Base-by-base conservation (phyloP, 2,113 vertebrate species). In the Anser brachyrhynchus region DNA sequence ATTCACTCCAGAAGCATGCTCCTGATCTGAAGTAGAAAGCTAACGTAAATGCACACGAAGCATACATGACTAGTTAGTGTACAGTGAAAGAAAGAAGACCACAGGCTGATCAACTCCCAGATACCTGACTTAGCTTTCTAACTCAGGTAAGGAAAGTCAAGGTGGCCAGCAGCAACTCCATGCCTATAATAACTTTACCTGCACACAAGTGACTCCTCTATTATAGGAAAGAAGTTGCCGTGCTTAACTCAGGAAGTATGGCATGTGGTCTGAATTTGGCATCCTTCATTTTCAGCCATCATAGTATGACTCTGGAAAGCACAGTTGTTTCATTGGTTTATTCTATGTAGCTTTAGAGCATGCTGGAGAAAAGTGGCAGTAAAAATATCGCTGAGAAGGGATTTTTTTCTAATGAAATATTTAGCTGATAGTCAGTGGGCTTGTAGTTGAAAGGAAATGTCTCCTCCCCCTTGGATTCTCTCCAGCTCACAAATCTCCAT, bases 401-500 rank as follows among this genome's bases (percentile, higher is more conserved):
- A 59, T 66, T 82, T 90, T 91, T 65, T 87, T 66, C 71, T 84
- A 79, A 90, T 94, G 71, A 91, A 95, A 80, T 85, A 85, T 92
- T 90, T 78, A 93, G 78, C 73, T 95, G 85, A 67, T 84, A 87
- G 37, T 62, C 46, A 93, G 54, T 69, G 75, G 80, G 88, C 69
- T 23, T 92, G n/a, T 69, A 90, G 76, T 49, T 90, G 41, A 95
- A 96, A 95, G 51, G 49, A 95, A 85, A 23, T 35, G 5, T 61
- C 67, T 90, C 78, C 83, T 90, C 71, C 82, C 33, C 6, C 65
- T 92, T 97, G 92, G 95, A 92, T 12, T 71, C 69, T 78, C 46
- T 90, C 94, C 84, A 96, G 57, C 41, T 96, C 62, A 90, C 57
- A 97, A 82, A 96, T 89, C 73, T 95, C 96, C 94, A 96, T 96